Base-by-base conservation (phyloP, 2,113 vertebrate species). In the Aix galericulata region DNA sequence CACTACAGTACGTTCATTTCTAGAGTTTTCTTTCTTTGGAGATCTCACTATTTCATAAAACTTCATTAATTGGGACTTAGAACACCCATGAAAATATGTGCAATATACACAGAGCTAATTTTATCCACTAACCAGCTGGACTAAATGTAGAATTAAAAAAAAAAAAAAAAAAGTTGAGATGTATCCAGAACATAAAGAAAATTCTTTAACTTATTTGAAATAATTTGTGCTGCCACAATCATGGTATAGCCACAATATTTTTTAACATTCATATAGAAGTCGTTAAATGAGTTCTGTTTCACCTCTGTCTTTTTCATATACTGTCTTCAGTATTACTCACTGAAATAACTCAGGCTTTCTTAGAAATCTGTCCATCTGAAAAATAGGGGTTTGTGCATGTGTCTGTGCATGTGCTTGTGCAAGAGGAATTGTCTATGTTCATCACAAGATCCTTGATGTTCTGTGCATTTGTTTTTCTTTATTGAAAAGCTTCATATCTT, bases 31-130 rank as follows among this genome's bases (percentile, higher is more conserved):
- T 82, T 96, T 72, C 48, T 80, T 48, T 87, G 27, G 72, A 78
- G 17, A 55, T 68, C 20, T 87, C 64, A 55, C 62, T 87, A 55
- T 32, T 87, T 82, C 32, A 38, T 64, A 88, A 73, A 68, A 48
- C 17, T 95, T 91, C 58, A 81, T 92, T 86, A 91, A 82, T 75
- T 46, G 60, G 38, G 42, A 38, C 26, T 94, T 81, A 40, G 46
- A 89, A 64, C 73, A 16, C 38, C 34, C 10, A n/a, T 79, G 60
- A 48, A 64, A 78, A 12, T 67, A 84, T 42, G 27, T 42, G 71
- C 58, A 89, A 87, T 84, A 87, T 84, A 36, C 74, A 72, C 52
- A 95, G 27, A 91, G 31, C 31, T 95, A 73, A 93, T 91, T 50
- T 93, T 8, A 69, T 76, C 10, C 21, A 46, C 31, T 64, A 58